Base-by-base conservation (phyloP, 1,140 invertebrate species). In the Calycopis cecrops region DNA sequence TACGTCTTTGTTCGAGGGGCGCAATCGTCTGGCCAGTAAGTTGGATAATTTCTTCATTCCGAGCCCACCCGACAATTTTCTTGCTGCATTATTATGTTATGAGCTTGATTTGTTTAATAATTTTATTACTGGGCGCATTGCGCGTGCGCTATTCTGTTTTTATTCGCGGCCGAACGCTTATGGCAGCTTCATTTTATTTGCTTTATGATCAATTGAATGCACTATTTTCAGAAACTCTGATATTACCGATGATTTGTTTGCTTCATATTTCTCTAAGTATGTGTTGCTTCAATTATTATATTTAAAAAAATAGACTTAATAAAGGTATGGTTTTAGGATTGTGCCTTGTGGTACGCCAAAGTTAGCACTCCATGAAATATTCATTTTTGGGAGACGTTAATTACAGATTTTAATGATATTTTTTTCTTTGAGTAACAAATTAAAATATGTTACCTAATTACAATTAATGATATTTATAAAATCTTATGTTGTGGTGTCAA, bases 1-100 rank as follows among this genome's bases (percentile, higher is more conserved):
- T 76, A 85, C 83, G 79, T 86, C 83, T 86, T 86, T 86, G 83
- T 86, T 83, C 75, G 70, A 60, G 70, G 76, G 70, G 71, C 64
- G 73, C 76, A 78, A 76, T 83, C 76, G 71, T 70, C 74, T 72
- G 73, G 55, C 64, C 69, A 70, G 80, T 80, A 81, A 80, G 75
- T 80, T 77, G 79, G 80, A 84, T 85, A 85, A 85, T 85, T 85
- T 85, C 82, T 86, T 86, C 84, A 86, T 86, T 77, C 78, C 61
- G 67, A 62, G 71, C 73, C 71, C 79, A 82, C 72, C 76, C 76
- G 71, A 82, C 76, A 86, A 86, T 86, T 85, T 84, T 84, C 79
- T 81, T 71, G 65, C 68, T 67, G 70, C 76, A 71, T 79, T 79
- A 84, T 84, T 81, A 83, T 79, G 76, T 84, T 84, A 85, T 81